Conservation (phyloP, 2,888 invertebrate genomes). For the Psococerastis gibbosa region DNA sequence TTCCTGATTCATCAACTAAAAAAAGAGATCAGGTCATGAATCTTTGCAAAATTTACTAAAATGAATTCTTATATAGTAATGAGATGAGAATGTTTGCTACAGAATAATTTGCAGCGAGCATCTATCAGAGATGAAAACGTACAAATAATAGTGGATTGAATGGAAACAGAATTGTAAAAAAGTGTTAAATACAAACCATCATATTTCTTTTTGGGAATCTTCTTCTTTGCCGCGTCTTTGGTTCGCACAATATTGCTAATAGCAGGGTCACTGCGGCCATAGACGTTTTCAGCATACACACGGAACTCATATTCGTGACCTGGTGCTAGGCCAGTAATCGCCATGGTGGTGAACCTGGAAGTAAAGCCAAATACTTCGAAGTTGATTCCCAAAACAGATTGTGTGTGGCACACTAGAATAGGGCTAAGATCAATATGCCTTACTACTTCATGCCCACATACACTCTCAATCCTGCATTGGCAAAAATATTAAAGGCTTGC, state of each 20-base stretch:
- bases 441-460: too few species aligned
- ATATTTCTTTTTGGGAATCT: constrained; percentile 55
- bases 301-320: constrained; percentile 96
- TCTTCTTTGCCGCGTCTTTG: constrained; percentile 62
- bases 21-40: too few species aligned
- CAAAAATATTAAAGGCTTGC: too few species aligned
- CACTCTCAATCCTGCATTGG: too few species aligned
- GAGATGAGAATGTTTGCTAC: neutral
- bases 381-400: too few species aligned
- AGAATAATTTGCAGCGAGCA: neutral
- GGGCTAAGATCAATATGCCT: too few species aligned
- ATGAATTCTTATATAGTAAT: too few species aligned
- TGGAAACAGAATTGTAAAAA: neutral
- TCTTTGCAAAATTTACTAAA: too few species aligned
- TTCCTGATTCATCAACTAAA: constrained; percentile 59
- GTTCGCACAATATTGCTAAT: constrained; percentile 66
- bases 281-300: constrained; percentile 93
- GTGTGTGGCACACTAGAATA: too few species aligned
- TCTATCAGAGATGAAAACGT: neutral
- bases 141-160: neutral
- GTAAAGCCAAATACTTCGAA: neutral
- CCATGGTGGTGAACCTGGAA: constrained; percentile 66
- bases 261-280: constrained; percentile 89
- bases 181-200: constrained; percentile 31
- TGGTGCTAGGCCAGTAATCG: constrained; percentile 72